Conservation (phyloP, 2,888 invertebrate species). For the Leucophenga montana region DNA sequence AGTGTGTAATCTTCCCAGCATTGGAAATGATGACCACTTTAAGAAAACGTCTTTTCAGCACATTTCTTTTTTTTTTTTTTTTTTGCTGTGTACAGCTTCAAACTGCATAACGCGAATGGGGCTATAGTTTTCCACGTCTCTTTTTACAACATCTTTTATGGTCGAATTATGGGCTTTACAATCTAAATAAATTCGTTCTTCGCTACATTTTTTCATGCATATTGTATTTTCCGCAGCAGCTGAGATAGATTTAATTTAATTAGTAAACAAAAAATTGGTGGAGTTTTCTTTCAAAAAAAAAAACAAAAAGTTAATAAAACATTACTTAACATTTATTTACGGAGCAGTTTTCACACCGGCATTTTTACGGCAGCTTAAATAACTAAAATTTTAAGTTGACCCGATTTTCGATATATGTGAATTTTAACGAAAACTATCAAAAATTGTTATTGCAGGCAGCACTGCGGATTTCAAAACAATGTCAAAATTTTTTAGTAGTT, state of each 20-base stretch:
- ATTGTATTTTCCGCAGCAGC: not conserved
- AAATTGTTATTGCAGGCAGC: too few relatives aligned
- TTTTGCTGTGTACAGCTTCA: slow-evolving; percentile 33
- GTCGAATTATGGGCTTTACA: slow-evolving; percentile 56
- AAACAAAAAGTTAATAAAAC: not conserved
- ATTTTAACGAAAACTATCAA: too few relatives aligned
- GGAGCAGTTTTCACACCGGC: too few relatives aligned
- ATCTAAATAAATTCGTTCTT: slow-evolving; percentile 21
- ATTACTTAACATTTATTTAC: too few relatives aligned
- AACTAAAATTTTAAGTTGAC: too few relatives aligned
- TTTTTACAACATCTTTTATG: slow-evolving; percentile 62
- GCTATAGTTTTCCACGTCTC: not conserved
- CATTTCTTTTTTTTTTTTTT: slow-evolving; percentile 30
- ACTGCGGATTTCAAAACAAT: too few relatives aligned
- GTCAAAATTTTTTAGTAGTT: too few relatives aligned
- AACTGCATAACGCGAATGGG: slow-evolving; percentile 32
- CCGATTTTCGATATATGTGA: too few relatives aligned
- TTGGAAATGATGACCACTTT: too few relatives aligned
- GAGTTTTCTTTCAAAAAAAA: slow-evolving; percentile 6
- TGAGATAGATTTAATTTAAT: slow-evolving; percentile 49
- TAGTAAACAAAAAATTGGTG: slow-evolving; percentile 59
- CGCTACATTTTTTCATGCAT: slow-evolving; percentile 20
- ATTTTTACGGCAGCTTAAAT: too few relatives aligned
- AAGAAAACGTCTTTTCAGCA: too few relatives aligned
- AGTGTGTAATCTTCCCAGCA: too few relatives aligned